Evolutionary conservation across 2,888 invertebrate genomes (phyloP), one percentile per base, ranked within the genome.

Genomic region (Tenthredo amoena): DNA sequence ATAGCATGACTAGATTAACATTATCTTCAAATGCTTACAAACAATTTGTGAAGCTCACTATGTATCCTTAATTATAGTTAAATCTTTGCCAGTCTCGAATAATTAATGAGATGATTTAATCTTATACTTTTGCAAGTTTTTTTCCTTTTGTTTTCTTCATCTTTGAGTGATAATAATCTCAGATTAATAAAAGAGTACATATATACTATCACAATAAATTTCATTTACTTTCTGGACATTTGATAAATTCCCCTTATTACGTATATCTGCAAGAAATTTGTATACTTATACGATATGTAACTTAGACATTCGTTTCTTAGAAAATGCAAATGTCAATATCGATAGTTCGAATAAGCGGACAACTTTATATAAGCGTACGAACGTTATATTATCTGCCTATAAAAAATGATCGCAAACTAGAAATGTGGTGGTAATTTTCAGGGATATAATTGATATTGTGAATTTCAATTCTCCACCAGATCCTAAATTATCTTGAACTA

Each of bases 401-500:
- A 83, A 83, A 68, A 47, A 68, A 68, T 26, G 43, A 26, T 65
- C 31, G 37, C 21, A 68, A 68, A 47, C 7, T 47, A 83, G 10
- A n/a, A 83, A 9, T 6, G 55, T 7, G 26, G 12, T 65, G 18
- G 34, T 83, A 31, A 83, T 68, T 68, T n/a, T 26, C 37, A 83
- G n/a, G 4, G 65, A 3, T 26, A 83, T 12, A 12, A 43, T 77
- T 34, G 50, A 34, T 62, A 81, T 62, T 21, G 81, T 62, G 7
- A 83, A 71, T 65, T 10, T 47, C 47, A 10, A 68, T 47, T 47
- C 50, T 5, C 50, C 84, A 3, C 92, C 91, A 3, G 93, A 93
- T 85, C 93, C 96, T 85, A 96, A 94, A 93, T 96, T 96, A 87
- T 96, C 96, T 89, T 96, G 94, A 74, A 96, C 95, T 84, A 96